Percentiles rank a stretch among this genome's conserved stretches.
phyloP scores from a whole-genome alignment of 1,140 invertebrate species.

The Solenopsis fugax region DNA sequence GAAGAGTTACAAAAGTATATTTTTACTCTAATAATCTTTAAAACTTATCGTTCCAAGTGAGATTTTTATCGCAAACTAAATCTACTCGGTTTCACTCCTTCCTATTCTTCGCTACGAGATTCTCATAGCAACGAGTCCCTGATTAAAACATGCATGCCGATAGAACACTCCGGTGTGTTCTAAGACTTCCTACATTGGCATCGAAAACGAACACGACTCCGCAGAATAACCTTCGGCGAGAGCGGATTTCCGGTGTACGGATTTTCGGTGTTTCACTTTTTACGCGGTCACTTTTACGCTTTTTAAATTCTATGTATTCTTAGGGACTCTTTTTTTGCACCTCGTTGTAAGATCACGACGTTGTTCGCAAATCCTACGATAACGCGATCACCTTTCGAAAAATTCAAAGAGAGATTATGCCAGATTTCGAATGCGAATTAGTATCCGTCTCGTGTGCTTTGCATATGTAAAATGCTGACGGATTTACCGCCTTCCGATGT shows the following conservation, averaged over 20 bases:
- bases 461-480: conserved; percentile 46
- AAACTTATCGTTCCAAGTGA: background rate
- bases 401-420: background rate
- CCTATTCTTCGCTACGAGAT: background rate
- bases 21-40: background rate
- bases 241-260: conserved; percentile 46
- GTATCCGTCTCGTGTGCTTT: conserved; percentile 30
- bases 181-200: conserved; percentile 33
- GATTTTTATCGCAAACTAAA: background rate
- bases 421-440: background rate
- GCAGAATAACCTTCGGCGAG: conserved; percentile 51
- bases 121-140: conserved; percentile 9
- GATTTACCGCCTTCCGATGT: conserved; percentile 18
- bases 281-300: background rate
- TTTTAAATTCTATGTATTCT: conserved; percentile 5
- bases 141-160: conserved; percentile 56
- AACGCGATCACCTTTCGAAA: background rate
- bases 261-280: conserved; percentile 65
- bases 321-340: background rate
- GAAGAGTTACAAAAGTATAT: background rate
- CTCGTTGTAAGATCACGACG: conserved; percentile 28
- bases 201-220: conserved; percentile 38
- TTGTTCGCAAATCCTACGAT: background rate
- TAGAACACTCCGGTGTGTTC: conserved; percentile 8
- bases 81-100: background rate